These are phyloP conservation scores for Suricata suricatta DNA, from an alignment of 2,113 vertebrate genomes.

Conservation along the genomic window DNA sequence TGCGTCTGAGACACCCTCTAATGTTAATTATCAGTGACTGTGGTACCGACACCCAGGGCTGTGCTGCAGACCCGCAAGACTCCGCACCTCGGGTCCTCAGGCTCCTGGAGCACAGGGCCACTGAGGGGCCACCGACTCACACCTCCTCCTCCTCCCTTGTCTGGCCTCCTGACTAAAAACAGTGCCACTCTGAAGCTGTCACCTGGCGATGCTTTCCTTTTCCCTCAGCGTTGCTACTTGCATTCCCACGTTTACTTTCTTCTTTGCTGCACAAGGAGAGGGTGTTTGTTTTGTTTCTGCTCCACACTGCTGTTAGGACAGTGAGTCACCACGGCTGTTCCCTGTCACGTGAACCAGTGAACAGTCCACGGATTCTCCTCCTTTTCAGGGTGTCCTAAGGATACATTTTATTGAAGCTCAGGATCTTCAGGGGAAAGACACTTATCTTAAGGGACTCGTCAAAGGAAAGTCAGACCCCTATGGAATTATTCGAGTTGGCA, in stretches of 20 bases:
- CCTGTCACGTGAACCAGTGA: background rate
- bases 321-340: fast-evolving
- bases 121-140: background rate
- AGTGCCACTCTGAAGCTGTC: fast-evolving
- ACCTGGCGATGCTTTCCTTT: background rate
- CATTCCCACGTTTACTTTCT: fast-evolving
- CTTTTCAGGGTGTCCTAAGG: slow-evolving; percentile 91
- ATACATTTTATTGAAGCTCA: slow-evolving; percentile 97
- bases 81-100: background rate
- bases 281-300: background rate
- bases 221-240: background rate
- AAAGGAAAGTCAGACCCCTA: slow-evolving; percentile 99
- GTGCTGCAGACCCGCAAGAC: background rate
- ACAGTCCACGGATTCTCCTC: background rate
- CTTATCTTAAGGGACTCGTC: slow-evolving; percentile 92
- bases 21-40: background rate
- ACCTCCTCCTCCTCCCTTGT: fast-evolving
- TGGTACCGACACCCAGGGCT: fast-evolving
- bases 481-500: slow-evolving; percentile 91
- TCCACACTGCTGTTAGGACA: fast-evolving
- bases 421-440: slow-evolving; percentile 94
- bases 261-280: background rate
- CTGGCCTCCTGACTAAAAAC: too few species aligned
- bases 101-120: background rate
- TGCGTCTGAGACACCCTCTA: too few species aligned